These are phyloP conservation scores for Hecatera dysodea DNA, from an alignment of 2,888 invertebrate genomes.

Conservation along the genomic window DNA sequence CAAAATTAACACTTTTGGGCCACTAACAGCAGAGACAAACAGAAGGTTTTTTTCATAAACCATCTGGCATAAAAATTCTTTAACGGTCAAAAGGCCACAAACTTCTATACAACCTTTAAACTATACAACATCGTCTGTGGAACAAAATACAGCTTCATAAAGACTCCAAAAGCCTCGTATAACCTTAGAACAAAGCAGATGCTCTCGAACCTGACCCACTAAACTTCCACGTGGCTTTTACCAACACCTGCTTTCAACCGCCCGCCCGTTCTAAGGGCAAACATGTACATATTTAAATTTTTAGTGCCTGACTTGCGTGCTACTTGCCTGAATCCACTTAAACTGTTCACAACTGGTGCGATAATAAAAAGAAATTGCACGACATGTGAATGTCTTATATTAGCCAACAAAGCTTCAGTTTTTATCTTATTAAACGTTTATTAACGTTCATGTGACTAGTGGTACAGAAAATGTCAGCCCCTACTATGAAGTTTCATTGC, in stretches of 20 bases:
- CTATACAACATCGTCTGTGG: neutral
- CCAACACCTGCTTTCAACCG: constrained; percentile 27
- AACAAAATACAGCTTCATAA: constrained; percentile 14
- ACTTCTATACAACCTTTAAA: neutral
- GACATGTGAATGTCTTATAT: constrained; percentile 26
- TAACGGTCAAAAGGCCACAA: neutral
- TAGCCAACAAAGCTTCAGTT: constrained; percentile 18
- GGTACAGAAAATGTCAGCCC: no score
- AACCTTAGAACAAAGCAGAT: constrained; percentile 7
- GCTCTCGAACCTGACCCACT: constrained; percentile 32
- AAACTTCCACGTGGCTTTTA: constrained; percentile 37
- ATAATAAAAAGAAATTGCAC: constrained; percentile 46
- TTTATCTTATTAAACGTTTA: neutral
- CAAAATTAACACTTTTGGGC: no score
- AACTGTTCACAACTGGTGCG: constrained; percentile 32
- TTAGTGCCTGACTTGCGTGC: constrained; percentile 40
- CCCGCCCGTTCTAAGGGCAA: constrained; percentile 31
- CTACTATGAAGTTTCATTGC: no score
- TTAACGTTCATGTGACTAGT: no score
- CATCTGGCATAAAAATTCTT: neutral
- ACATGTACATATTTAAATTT: constrained; percentile 57
- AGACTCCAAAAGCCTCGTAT: neutral
- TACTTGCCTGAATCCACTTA: constrained; percentile 28
- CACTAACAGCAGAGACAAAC: no score
- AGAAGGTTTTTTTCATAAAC: fast-evolving